Base-by-base conservation (phyloP, 2,888 invertebrate species). In the Ptilodon capucinus region DNA sequence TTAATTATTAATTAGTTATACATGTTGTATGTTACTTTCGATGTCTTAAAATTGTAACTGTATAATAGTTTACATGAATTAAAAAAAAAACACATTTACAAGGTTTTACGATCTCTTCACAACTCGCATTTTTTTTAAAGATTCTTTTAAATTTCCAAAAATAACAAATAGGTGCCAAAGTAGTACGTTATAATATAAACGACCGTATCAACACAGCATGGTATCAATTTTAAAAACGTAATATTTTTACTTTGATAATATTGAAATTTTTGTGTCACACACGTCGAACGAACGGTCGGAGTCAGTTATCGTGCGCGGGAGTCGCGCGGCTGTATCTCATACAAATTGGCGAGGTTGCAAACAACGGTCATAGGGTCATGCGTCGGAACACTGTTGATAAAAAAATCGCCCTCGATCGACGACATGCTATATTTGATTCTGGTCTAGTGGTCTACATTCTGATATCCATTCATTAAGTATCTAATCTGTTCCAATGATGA, bases 331-430 rank as follows among this genome's bases (percentile, higher is more conserved):
- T 25, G 40, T 80, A 79, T 76, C 77, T 69, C 61, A 54, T 70
- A 81, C 79, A 77, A 79, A 79, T 82, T 78, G 74, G 77, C 78
- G 73, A 78, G 73, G 72, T 62, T 76, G 79, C 79, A 74, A 72
- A 68, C 71, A 58, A 64, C 71, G 78, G 82, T 80, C 81, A 76
- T 47, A 61, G 63, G 79, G 79, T 79, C 81, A 78, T 53, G 58
- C 65, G 71, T 57, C 68, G 63, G 50, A 47, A 59, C 54, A 55
- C 48, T 57, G 54, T 54, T 60, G 78, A 82, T 79, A 81, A 78
- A 81, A 14, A 77, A 76, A 66, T 54, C 60, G 68, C 56, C 66
- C 68, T 62, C 61, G 50, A 55, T 64, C 21, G 58, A 56, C 52
- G 54, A 46, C 45, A 51, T 42, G 46, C 40, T 44, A 52, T 30